These are phyloP conservation scores for Pseudeuparius sepicola DNA, from an alignment of 2,888 invertebrate species.

Conservation along the genomic window DNA sequence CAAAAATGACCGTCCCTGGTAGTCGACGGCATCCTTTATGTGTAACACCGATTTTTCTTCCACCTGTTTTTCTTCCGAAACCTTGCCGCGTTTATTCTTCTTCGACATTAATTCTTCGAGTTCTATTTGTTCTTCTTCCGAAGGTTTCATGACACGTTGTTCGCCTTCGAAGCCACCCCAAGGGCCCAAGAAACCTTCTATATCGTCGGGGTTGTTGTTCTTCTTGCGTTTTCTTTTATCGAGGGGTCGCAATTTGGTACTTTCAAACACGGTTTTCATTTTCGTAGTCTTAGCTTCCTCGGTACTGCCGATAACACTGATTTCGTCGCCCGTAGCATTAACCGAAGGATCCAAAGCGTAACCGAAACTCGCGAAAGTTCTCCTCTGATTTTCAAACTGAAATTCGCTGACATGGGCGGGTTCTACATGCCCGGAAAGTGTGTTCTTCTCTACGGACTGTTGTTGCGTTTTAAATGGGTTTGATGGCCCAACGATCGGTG, in stretches of 20 bases:
- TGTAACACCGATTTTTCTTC: conserved; percentile 94
- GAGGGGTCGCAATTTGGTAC: conserved; percentile 56
- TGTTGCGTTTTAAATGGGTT: conserved; percentile 91
- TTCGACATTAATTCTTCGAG: conserved; percentile 90
- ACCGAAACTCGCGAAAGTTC: conserved; percentile 90
- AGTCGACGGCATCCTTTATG: conserved; percentile 84
- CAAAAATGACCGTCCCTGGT: conserved; percentile 92
- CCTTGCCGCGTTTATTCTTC: conserved; percentile 76
- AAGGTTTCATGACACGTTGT: conserved; percentile 76
- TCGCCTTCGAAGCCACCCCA: conserved; percentile 96
- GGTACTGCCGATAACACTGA: conserved; percentile 50
- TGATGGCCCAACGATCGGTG: conserved; percentile 82
- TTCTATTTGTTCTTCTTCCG: conserved; percentile 88
- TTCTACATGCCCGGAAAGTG: conserved; percentile 89
- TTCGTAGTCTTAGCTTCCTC: conserved; percentile 51
- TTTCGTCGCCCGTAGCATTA: conserved; percentile 41
- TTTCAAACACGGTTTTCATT: conserved; percentile 82
- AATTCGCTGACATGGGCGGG: conserved; percentile 92
- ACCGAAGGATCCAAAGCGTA: conserved; percentile 92
- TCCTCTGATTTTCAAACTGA: conserved; percentile 92
- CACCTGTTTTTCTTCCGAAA: conserved; percentile 81
- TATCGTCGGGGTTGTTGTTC: conserved; percentile 84
- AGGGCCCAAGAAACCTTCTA: conserved; percentile 93
- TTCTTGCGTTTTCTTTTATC: conserved; percentile 67
- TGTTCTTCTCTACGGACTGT: conserved; percentile 80